Evolutionary conservation across 2,888 invertebrate species (phyloP), one percentile per base, ranked within the genome.

Genomic region (Proisotoma minuta): DNA sequence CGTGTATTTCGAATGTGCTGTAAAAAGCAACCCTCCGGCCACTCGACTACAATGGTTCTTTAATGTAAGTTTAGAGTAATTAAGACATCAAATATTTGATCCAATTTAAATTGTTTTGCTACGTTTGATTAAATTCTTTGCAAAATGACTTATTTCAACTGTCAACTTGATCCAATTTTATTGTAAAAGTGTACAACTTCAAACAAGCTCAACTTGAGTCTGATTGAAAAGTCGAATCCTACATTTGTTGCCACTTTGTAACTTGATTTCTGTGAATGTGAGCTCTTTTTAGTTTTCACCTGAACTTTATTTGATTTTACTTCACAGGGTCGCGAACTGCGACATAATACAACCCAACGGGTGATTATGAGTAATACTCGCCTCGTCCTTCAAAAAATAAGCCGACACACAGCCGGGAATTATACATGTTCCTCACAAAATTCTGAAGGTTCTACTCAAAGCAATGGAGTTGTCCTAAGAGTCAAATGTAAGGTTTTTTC

Each of bases 11-110:
- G 91, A 91, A 77, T 91, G 91, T 78, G 85, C 85, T 72, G 88
- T 91, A 69, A 84, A 85, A 76, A 87, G 91, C 54, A 91, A 91
- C 80, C 91, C 91, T 20, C 88, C 87, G 76, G 85, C 86, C 29
- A 87, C 90, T 79, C 87, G 89, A 77, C 85, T 91, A 74, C 85
- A 88, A 63, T 91, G 91, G 91, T 91, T 87, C 78, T 90, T 91
- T 78, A 87, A 87, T 76, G 91, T 91, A 82, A 87, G 89, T 86
- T n/a, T 15, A 15, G 34, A 34, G 15, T 10, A 34, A 15, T 34
- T 34, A 8, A 34, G 8, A 34, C 8, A 34, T 34, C 8, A 34
- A 34, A 10, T 34, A 15, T 10, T 34, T 34, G 8, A 34, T 15
- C 34, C 34, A 34, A 34, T 34, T 34, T 34, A 8, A 34, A 8